Evolutionary conservation across 35 echinoderm and acorn worm species (phyloP).

Genomic region (Heliocidaris tuberculata): DNA sequence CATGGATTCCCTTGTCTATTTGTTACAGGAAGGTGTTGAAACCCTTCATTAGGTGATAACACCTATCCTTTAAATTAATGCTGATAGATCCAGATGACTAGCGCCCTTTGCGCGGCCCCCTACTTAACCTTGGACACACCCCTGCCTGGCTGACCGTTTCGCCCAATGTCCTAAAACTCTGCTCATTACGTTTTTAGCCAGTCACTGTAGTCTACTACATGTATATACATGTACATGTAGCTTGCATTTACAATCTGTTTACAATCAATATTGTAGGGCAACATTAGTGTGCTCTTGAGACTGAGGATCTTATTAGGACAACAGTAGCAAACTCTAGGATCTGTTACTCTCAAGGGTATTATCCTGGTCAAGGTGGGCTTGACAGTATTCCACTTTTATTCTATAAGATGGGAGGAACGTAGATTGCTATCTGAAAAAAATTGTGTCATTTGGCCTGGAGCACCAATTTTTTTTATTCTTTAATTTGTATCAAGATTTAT

Average conservation of each 20-base stretch:
- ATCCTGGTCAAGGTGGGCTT: background rate
- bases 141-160: constrained; percentile 36
- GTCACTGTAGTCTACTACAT: background rate
- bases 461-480: background rate
- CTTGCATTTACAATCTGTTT: background rate
- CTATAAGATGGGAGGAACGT: background rate
- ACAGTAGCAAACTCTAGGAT: background rate
- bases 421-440: background rate
- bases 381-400: background rate
- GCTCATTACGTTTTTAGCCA: background rate
- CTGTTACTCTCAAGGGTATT: background rate
- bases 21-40: constrained; percentile 44
- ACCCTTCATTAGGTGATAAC: constrained; percentile 43
- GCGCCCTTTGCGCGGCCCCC: constrained; percentile 19
- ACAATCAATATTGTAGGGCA: background rate
- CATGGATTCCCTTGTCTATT: background rate
- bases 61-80: constrained; percentile 41
- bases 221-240: too few species aligned
- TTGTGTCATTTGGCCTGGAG: background rate
- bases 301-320: background rate
- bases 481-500: background rate
- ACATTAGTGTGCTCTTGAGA: background rate
- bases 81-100: constrained; percentile 33
- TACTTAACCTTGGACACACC: constrained; percentile 27
- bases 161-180: background rate